Percentiles rank a stretch among this genome's conserved stretches.
Conservation (phyloP, 2,113 vertebrate species). For the Crotalus viridis region DNA sequence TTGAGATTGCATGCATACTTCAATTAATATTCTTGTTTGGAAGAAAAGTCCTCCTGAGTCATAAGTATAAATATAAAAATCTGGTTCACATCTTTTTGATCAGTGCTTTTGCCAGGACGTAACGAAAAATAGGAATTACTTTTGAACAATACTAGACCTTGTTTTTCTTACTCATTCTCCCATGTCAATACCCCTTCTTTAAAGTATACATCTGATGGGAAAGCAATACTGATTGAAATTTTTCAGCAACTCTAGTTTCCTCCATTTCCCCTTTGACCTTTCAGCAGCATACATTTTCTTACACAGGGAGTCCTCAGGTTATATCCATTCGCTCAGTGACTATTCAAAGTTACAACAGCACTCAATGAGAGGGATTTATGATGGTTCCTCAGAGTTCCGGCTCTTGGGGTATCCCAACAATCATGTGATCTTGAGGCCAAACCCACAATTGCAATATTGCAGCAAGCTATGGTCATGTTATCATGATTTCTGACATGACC, state of each 20-base stretch:
- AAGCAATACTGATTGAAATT: neutral
- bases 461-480: neutral
- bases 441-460: neutral
- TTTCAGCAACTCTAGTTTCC: neutral
- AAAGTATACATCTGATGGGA: neutral
- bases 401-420: neutral
- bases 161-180: neutral
- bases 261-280: neutral
- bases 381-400: neutral
- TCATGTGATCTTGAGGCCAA: neutral
- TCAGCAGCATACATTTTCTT: neutral
- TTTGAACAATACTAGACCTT: neutral
- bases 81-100: neutral
- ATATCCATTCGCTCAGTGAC: neutral
- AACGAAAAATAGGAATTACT: neutral
- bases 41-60: neutral
- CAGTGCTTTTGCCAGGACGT: neutral
- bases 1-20: neutral
- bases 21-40: neutral
- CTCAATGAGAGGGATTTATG: neutral
- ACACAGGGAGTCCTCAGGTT: neutral
- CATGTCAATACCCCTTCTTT: neutral
- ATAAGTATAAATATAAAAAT: neutral
- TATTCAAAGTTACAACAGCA: neutral
- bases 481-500: neutral